Conservation (phyloP, 2,888 invertebrate genomes). For the Diadromus collaris region DNA sequence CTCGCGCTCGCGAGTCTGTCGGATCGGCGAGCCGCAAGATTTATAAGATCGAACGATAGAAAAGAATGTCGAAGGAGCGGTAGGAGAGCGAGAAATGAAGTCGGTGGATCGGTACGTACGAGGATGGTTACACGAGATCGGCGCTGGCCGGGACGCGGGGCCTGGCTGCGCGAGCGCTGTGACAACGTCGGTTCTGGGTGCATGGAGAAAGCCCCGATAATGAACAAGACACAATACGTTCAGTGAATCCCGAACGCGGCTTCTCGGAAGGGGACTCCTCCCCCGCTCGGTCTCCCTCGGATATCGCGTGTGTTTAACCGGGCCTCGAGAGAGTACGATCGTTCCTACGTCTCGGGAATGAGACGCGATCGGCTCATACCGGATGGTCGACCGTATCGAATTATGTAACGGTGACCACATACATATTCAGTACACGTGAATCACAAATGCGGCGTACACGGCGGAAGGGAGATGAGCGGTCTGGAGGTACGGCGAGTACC, state of each 20-base stretch:
- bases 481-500: neutral
- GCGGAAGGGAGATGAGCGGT: neutral
- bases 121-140: neutral
- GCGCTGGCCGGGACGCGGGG: neutral
- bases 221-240: conserved; percentile 49
- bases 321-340: neutral
- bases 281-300: neutral
- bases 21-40: neutral
- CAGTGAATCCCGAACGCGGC: conserved; percentile 36
- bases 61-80: neutral
- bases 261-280: conserved; percentile 11
- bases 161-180: neutral
- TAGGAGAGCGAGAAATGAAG: neutral
- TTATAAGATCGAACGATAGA: conserved; percentile 8
- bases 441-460: conserved; percentile 27
- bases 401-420: conserved; percentile 50
- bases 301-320: neutral
- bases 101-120: neutral
- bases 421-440: conserved; percentile 48
- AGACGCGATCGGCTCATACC: conserved; percentile 31
- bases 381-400: conserved; percentile 50
- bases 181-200: conserved; percentile 14
- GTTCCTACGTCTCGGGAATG: conserved; percentile 4
- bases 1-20: neutral
- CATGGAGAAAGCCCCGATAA: conserved; percentile 46